Conservation (phyloP, 2,888 invertebrate genomes). For the Scrobipalpa costella region DNA sequence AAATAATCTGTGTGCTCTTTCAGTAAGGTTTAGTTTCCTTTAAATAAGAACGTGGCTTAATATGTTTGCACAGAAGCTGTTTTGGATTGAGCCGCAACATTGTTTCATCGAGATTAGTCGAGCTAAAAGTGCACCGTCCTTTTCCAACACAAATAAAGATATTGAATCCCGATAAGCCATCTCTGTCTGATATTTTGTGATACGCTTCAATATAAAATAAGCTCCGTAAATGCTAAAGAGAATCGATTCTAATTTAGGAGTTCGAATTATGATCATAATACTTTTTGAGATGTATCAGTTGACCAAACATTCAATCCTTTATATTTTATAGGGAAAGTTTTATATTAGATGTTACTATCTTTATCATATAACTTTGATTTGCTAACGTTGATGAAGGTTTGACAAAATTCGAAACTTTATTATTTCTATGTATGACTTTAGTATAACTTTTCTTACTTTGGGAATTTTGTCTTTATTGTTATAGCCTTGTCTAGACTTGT, state of each 20-base stretch:
- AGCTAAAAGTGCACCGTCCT: constrained; percentile 66
- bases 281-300: not conserved
- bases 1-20: constrained; percentile 37
- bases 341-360: not conserved
- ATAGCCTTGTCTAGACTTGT: constrained; percentile 3
- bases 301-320: not conserved
- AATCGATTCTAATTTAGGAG: constrained; percentile 37
- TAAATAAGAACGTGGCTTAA: constrained; percentile 33
- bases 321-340: constrained; percentile 18
- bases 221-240: constrained; percentile 46
- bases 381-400: not conserved
- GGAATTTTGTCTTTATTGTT: not conserved
- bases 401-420: not conserved
- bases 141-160: constrained; percentile 75
- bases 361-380: not conserved
- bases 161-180: constrained; percentile 74
- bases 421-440: not conserved
- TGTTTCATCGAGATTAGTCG: constrained; percentile 73
- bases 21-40: not conserved
- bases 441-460: not conserved
- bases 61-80: constrained; percentile 46
- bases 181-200: constrained; percentile 59
- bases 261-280: constrained; percentile 36
- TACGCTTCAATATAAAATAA: constrained; percentile 50
- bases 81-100: constrained; percentile 72